A percentile compares a stretch with the other conserved stretches of the same genome.
phyloP scores from a whole-genome alignment of 2,797 vertebrate genomes.

The Poecilia picta region DNA sequence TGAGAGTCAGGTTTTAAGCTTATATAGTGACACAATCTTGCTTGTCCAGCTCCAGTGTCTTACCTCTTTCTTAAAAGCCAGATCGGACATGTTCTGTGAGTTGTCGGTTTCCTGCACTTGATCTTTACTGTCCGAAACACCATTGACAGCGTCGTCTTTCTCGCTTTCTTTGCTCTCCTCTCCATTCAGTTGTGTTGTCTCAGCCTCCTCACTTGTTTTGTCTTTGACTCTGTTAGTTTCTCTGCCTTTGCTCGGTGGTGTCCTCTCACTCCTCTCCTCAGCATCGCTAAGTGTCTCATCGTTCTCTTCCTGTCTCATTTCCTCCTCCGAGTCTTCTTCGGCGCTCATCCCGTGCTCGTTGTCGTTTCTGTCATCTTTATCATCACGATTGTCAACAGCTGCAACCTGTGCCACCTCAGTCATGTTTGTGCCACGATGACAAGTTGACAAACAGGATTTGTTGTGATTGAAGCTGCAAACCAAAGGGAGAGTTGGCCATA shows the following conservation, averaged over 20 bases:
- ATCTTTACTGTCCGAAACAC: slow-evolving; percentile 30
- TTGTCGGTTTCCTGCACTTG: slow-evolving; percentile 32
- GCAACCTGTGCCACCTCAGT: slow-evolving; percentile 74
- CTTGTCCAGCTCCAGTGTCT: slow-evolving; percentile 6
- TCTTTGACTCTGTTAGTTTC: slow-evolving; percentile 1
- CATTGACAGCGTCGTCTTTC: slow-evolving; percentile 44
- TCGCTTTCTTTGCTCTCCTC: slow-evolving; percentile 42
- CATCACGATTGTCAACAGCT: slow-evolving; percentile 42
- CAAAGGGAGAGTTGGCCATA: not conserved
- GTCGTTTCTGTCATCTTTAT: slow-evolving; percentile 34
- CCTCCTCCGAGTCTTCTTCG: slow-evolving; percentile 34
- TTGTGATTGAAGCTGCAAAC: slow-evolving; percentile 53
- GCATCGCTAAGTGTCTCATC: not conserved
- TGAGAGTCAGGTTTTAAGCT: no score
- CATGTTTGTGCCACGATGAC: slow-evolving; percentile 69
- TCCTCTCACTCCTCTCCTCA: slow-evolving; percentile 16
- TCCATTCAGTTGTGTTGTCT: slow-evolving; percentile 45
- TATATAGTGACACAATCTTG: not conserved
- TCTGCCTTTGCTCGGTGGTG: slow-evolving; percentile 1
- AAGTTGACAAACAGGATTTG: slow-evolving; percentile 60
- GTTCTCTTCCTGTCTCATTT: slow-evolving; percentile 22
- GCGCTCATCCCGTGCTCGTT: slow-evolving; percentile 32
- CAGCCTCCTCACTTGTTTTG: not conserved
- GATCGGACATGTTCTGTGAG: slow-evolving; percentile 68
- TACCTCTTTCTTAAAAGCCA: slow-evolving; percentile 81